A percentile compares a stretch with the other conserved stretches of the same genome.
Evolutionary conservation across 2,113 vertebrate species (phyloP).

Genomic region (Tiliqua scincoides): DNA sequence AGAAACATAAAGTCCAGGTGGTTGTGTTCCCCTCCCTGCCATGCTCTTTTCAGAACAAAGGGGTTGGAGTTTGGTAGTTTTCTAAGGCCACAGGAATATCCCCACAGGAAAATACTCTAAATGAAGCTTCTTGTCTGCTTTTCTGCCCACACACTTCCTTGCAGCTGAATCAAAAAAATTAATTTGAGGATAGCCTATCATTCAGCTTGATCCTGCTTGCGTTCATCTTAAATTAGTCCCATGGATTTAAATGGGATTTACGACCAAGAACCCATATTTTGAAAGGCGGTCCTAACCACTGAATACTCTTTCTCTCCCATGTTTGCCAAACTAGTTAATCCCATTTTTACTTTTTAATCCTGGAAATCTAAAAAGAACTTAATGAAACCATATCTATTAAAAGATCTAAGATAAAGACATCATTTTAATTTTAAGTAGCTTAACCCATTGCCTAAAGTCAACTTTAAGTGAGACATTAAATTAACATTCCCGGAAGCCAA

Average conservation of each 20-base stretch:
- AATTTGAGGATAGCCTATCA: background rate
- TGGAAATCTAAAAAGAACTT: background rate
- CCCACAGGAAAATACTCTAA: background rate
- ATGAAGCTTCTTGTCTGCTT: background rate
- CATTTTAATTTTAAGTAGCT: constrained; percentile 9
- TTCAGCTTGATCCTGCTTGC: background rate
- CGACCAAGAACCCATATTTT: background rate
- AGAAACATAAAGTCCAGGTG: background rate
- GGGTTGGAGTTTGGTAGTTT: background rate
- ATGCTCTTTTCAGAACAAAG: background rate
- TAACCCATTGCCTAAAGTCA: background rate
- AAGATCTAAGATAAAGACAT: background rate
- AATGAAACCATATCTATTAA: accelerated
- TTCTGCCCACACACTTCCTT: background rate
- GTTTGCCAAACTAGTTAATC: background rate
- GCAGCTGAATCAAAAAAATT: background rate
- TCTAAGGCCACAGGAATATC: background rate
- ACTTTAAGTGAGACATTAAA: background rate
- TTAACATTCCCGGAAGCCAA: background rate
- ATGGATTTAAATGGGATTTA: background rate
- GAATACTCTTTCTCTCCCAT: background rate
- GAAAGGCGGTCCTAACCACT: background rate
- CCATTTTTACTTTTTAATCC: background rate
- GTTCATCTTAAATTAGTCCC: background rate
- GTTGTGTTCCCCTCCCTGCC: background rate